Conservation (phyloP, 2,888 invertebrate genomes). For the Lapara coniferarum region DNA sequence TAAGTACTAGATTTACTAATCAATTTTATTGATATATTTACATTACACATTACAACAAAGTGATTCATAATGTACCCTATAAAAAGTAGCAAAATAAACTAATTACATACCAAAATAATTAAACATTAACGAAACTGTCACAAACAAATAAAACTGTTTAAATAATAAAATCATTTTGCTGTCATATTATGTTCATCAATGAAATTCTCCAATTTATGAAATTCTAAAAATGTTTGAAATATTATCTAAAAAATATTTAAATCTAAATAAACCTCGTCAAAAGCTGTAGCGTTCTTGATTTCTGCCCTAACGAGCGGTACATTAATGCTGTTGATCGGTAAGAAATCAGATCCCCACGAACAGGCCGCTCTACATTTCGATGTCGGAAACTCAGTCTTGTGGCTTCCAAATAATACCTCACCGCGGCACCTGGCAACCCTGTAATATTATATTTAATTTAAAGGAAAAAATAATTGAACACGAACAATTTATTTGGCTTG, state of each 20-base stretch:
- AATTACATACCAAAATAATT: too few species aligned
- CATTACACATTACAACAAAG: too few species aligned
- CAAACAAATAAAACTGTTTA: too few species aligned
- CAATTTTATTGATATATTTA: too few species aligned
- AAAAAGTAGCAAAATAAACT: too few species aligned
- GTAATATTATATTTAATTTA: constrained; percentile 33
- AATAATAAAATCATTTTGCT: too few species aligned
- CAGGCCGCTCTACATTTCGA: constrained; percentile 59
- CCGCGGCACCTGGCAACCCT: constrained; percentile 67
- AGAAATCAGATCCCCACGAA: constrained; percentile 84
- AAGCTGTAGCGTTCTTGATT: constrained; percentile 86
- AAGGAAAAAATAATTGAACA: constrained; percentile 19
- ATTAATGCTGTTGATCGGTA: constrained; percentile 86
- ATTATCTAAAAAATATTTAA: not conserved
- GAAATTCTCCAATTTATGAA: too few species aligned
- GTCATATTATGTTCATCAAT: too few species aligned
- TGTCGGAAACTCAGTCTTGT: constrained; percentile 69
- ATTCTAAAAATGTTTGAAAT: not conserved
- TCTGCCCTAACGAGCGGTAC: constrained; percentile 86
- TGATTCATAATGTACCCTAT: too few species aligned
- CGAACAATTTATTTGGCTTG: constrained; percentile 4
- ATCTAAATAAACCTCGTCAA: constrained; percentile 83
- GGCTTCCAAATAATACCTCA: constrained; percentile 73
- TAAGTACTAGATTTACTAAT: too few species aligned
- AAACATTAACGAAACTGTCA: too few species aligned